Evolutionary conservation across 2,113 vertebrate species (phyloP), one percentile per base, ranked within the genome.

Genomic region (Paratilapia polleni): DNA sequence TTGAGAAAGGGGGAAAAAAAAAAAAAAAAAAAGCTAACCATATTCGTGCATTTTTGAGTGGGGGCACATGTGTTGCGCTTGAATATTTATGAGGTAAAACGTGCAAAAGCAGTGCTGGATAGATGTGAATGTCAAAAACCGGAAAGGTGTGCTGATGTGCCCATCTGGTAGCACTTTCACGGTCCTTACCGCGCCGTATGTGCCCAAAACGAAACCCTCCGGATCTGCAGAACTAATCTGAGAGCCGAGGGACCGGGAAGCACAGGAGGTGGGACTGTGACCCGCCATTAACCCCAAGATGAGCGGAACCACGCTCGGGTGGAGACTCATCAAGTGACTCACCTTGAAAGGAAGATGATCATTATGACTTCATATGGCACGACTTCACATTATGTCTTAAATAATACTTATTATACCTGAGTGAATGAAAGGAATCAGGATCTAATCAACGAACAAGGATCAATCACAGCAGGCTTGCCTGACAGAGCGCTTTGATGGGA

Each of bases 81-180:
- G 93, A 95, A 95, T 95, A 95, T 96, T 91, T 90, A 95, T 95
- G 93, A 95, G 82, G 28, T 20, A 82, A 80, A 80, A 84, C 52
- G 60, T 84, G 52, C 73, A 83, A 82, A 89, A 78, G 62, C 85
- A 36, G 80, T 63, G 83, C 63, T 80, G 86, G 88, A 90, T 64
- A 77, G 80, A 93, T 81, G 87, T 77, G 89, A 78, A 90, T 92
- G 93, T 92, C 93, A 92, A 80, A 93, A 76, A 66, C 80, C 84
- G 91, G 94, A 94, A 94, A 95, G 92, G 94, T 94, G 92, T 73
- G 91, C 89, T 83, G 80, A 88, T 90, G 91, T 90, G 88, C 83
- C 93, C 95, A 95, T 95, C 93, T 96, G 95, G 90, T 94, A 85
- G 92, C 93, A 93, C 89, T 96, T 96, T 95, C 93, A 94, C 90